Conservation (phyloP, 2,797 vertebrate genomes). For the Hydrophis major region DNA sequence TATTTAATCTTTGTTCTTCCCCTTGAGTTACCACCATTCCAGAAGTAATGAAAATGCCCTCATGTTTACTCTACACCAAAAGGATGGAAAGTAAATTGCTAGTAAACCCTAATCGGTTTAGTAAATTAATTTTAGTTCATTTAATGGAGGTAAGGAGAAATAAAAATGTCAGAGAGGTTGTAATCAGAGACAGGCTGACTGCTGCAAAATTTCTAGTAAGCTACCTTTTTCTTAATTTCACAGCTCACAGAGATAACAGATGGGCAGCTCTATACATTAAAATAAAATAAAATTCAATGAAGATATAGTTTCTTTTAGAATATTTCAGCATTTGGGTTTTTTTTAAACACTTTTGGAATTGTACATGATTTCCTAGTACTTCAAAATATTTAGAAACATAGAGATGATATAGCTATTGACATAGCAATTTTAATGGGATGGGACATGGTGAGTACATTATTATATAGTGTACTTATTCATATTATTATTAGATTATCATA, state of each 20-base stretch:
- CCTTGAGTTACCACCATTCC: background rate
- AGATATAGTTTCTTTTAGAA: background rate
- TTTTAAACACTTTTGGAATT: background rate
- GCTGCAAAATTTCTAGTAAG: background rate
- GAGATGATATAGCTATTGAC: background rate
- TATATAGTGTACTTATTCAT: background rate
- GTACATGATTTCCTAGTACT: background rate
- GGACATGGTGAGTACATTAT: background rate
- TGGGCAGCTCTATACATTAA: background rate
- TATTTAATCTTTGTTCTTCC: background rate
- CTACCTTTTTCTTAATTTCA: background rate
- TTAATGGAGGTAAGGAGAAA: background rate
- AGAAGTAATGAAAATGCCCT: background rate
- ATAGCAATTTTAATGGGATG: background rate
- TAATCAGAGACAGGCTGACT: background rate
- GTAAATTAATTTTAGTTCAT: background rate
- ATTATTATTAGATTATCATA: background rate
- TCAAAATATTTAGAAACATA: background rate
- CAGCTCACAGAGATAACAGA: background rate
- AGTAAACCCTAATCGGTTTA: background rate
- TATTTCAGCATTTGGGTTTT: background rate
- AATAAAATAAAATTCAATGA: background rate
- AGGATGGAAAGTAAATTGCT: background rate
- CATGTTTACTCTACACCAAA: background rate
- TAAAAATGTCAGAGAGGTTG: background rate